A percentile compares a stretch with the other conserved stretches of the same genome.
These are phyloP conservation scores for Miltochrista miniata DNA, from an alignment of 2,888 invertebrate genomes.

Conservation along the genomic window DNA sequence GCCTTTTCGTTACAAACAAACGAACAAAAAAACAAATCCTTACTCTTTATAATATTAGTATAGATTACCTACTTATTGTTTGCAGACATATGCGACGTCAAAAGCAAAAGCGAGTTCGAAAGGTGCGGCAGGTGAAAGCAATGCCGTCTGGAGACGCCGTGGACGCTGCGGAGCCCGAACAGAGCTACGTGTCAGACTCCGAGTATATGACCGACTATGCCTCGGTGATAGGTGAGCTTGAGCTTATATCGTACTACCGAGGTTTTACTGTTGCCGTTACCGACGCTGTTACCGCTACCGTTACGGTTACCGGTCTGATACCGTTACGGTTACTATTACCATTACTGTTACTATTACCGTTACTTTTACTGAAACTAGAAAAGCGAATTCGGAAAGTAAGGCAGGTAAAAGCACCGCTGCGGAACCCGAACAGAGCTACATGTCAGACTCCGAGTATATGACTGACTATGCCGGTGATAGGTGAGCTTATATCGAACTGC, in stretches of 20 bases:
- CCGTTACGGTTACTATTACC: too few relatives aligned
- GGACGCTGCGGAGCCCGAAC: constrained; percentile 50
- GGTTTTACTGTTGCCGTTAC: too few relatives aligned
- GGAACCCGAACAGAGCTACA: constrained; percentile 58
- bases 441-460: constrained; percentile 73
- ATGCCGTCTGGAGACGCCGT: constrained; percentile 39
- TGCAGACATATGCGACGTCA: constrained; percentile 56
- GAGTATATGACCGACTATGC: constrained; percentile 78
- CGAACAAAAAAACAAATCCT: too few relatives aligned
- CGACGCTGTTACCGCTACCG: too few relatives aligned
- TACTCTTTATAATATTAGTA: too few relatives aligned
- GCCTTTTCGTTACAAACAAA: too few relatives aligned
- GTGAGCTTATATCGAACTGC: too few relatives aligned
- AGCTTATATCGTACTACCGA: too few relatives aligned
- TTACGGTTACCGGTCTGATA: too few relatives aligned
- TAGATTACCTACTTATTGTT: too few relatives aligned
- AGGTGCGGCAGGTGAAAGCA: constrained; percentile 40
- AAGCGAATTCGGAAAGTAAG: constrained; percentile 44
- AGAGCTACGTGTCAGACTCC: constrained; percentile 67
- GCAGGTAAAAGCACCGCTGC: constrained; percentile 38
- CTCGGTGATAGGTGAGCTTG: constrained; percentile 59
- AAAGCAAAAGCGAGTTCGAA: constrained; percentile 51
- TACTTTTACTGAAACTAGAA: too few relatives aligned
- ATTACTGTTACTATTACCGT: too few relatives aligned
- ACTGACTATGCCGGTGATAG: constrained; percentile 74